Evolutionary conservation across 2,797 vertebrate species (phyloP).

Genomic region (Fistularia tabacaria): DNA sequence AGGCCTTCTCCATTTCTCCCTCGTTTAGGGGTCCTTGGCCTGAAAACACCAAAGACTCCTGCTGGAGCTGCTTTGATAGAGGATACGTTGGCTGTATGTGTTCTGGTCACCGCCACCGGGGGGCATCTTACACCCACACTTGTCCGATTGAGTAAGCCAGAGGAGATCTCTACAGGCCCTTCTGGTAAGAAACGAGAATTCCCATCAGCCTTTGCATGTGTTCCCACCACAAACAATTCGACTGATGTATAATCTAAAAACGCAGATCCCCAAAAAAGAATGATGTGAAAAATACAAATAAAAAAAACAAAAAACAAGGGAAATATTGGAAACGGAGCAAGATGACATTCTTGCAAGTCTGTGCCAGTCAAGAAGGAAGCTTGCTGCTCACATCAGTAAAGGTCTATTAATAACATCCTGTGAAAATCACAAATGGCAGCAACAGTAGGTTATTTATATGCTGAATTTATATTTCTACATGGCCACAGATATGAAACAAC

Average conservation of each 20-base stretch:
- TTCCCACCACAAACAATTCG: conserved; percentile 57
- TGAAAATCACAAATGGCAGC: conserved; percentile 15
- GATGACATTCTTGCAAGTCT: conserved; percentile 20
- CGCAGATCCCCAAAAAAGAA: conserved; percentile 31
- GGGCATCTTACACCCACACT: conserved; percentile 57
- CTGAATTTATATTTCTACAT: conserved; percentile 7
- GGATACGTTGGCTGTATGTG: conserved; percentile 34
- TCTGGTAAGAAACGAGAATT: conserved; percentile 72
- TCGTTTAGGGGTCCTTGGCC: no score
- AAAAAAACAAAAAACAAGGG: conserved; percentile 7
- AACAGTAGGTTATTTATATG: not conserved
- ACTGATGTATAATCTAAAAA: conserved; percentile 58
- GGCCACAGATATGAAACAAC: conserved; percentile 5
- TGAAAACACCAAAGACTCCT: no score
- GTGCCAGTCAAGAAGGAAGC: conserved; percentile 17
- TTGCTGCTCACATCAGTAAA: conserved; percentile 29
- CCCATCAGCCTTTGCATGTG: conserved; percentile 69
- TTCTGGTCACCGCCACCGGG: conserved; percentile 66
- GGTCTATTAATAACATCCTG: conserved; percentile 45
- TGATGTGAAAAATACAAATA: conserved; percentile 24
- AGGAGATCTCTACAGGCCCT: conserved; percentile 73
- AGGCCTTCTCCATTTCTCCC: no score
- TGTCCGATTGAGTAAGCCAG: conserved; percentile 36
- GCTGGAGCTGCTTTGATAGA: not conserved
- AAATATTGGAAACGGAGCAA: not conserved